A percentile compares a stretch with the other conserved stretches of the same genome.
These are phyloP conservation scores for Caenorhabditis inopinata DNA, from an alignment of 1,140 invertebrate species.

Conservation along the genomic window DNA sequence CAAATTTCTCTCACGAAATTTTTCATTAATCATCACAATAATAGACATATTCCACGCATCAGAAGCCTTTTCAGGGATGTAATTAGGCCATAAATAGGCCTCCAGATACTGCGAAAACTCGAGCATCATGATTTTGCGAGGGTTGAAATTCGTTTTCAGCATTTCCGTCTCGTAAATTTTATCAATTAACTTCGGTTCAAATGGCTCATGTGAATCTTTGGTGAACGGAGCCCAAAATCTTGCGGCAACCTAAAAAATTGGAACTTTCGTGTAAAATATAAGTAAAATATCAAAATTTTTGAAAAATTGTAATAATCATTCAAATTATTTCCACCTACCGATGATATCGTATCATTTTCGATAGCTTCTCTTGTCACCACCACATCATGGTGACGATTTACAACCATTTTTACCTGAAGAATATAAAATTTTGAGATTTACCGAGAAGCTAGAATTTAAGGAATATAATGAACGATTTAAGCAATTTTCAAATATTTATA, in stretches of 20 bases:
- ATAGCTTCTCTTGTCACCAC: constrained; percentile 3
- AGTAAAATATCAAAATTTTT: too few relatives aligned
- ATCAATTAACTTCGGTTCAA: constrained; percentile 23
- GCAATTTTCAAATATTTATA: too few relatives aligned
- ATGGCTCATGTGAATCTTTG: constrained; percentile 5
- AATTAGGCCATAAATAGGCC: constrained; percentile 96
- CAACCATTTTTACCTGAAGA: not conserved
- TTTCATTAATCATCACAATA: constrained; percentile 95
- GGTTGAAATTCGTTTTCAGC: not conserved
- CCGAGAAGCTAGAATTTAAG: too few relatives aligned
- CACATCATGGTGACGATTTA: not conserved
- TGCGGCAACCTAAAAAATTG: constrained; percentile 25
- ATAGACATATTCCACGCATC: constrained; percentile 88
- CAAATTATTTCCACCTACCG: not conserved
- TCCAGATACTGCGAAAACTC: constrained; percentile 80
- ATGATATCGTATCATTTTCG: constrained; percentile 5
- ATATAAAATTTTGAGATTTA: not conserved
- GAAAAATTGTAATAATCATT: too few relatives aligned
- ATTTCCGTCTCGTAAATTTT: constrained; percentile 42
- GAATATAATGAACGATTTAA: too few relatives aligned
- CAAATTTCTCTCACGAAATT: constrained; percentile 86
- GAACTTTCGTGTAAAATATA: not conserved
- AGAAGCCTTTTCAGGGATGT: constrained; percentile 71
- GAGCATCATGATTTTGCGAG: constrained; percentile 3
- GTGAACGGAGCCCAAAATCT: constrained; percentile 44